Evolutionary conservation across 2,888 invertebrate species (phyloP).

Genomic region (Plebejus argus): DNA sequence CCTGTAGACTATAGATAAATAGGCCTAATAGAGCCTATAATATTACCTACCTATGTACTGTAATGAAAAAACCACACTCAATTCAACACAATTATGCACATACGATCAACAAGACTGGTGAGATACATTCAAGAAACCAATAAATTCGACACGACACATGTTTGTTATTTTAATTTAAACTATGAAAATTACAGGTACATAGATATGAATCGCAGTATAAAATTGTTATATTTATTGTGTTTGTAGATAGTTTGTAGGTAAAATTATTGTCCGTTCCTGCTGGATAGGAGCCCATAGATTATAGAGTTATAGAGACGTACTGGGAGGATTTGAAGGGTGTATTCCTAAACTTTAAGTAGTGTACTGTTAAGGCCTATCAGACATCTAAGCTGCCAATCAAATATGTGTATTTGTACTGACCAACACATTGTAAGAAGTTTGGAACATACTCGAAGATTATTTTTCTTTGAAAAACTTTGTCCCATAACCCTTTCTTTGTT

Average conservation of each 20-base stretch:
- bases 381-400: no score
- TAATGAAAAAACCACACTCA: slow-evolving; percentile 6
- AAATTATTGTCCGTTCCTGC: no score
- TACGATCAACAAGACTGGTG: not conserved
- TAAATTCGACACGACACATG: not conserved
- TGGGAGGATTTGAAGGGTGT: no score
- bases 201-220: not conserved
- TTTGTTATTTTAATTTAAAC: not conserved
- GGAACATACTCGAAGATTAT: no score
- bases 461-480: no score
- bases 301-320: no score
- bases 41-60: slow-evolving; percentile 41
- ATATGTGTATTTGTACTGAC: no score
- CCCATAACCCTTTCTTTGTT: no score
- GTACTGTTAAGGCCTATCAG: not conserved
- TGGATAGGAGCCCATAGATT: no score
- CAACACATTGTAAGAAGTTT: no score
- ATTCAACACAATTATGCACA: slow-evolving; percentile 17
- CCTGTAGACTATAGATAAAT: not conserved
- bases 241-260: no score
- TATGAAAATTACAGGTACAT: not conserved
- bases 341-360: not conserved
- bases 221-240: not conserved
- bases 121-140: not conserved
- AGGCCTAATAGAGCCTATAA: slow-evolving; percentile 30